A percentile compares a stretch with the other conserved stretches of the same genome.
Conservation (phyloP, 2,888 invertebrate species). For the Ectemnius cavifrons region DNA sequence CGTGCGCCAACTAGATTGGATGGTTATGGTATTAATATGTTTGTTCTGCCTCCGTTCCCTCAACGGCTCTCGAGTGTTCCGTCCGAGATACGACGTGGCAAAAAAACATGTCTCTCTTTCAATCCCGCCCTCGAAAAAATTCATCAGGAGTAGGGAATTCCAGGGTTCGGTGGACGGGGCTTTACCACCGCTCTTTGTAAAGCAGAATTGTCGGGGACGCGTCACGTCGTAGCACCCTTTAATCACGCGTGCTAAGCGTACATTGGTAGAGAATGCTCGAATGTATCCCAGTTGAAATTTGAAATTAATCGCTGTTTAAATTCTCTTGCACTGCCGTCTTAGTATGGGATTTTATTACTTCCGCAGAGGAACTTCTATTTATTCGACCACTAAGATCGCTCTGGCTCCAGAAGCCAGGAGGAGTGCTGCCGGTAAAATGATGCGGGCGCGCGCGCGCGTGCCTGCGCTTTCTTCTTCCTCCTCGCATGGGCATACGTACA, state of each 20-base stretch:
- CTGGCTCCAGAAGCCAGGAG: slow-evolving; percentile 5
- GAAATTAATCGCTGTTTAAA: background rate
- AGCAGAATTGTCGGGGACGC: background rate
- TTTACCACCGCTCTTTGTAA: background rate
- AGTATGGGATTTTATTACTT: background rate
- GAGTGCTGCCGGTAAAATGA: background rate
- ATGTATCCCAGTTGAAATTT: background rate
- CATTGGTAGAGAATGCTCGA: no score
- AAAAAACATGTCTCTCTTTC: slow-evolving; percentile 1
- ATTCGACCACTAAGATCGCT: slow-evolving; percentile 56
- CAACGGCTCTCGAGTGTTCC: slow-evolving; percentile 32
- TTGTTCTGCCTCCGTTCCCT: slow-evolving; percentile 50
- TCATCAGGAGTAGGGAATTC: background rate
- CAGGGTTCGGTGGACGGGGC: background rate
- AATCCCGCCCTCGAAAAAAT: slow-evolving; percentile 2
- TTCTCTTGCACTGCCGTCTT: background rate
- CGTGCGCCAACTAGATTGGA: slow-evolving; percentile 69
- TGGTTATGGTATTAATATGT: slow-evolving; percentile 71
- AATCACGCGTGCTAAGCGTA: no score
- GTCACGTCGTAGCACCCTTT: no score
- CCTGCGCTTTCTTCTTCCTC: slow-evolving; percentile 6
- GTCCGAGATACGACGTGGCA: no score
- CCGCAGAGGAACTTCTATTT: slow-evolving; percentile 43
- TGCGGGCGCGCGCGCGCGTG: slow-evolving; percentile 35
- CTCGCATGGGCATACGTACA: background rate